These are phyloP conservation scores for Diploptera punctata DNA, from an alignment of 2,888 invertebrate species.

Conservation along the genomic window DNA sequence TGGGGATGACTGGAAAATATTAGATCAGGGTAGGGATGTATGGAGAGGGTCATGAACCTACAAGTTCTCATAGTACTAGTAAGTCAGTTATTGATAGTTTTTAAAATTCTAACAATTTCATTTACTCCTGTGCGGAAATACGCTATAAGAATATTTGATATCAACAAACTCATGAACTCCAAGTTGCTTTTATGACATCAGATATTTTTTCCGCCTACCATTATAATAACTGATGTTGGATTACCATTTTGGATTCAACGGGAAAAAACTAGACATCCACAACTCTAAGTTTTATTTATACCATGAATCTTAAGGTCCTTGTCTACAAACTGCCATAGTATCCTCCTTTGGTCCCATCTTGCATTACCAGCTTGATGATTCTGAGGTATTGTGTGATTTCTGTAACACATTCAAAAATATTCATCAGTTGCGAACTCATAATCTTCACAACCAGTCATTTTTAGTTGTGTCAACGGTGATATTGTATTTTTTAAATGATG, in stretches of 20 bases:
- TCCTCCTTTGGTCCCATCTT: constrained; percentile 84
- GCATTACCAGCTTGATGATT: constrained; percentile 79
- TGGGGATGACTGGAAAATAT: too few relatives aligned
- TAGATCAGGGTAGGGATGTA: too few relatives aligned
- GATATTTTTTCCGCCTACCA: constrained; percentile 49
- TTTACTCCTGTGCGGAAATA: too few relatives aligned
- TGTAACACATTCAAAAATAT: constrained; percentile 71
- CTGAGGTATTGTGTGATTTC: constrained; percentile 75
- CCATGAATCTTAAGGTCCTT: constrained; percentile 55
- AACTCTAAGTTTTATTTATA: constrained; percentile 52
- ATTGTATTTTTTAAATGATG: not conserved
- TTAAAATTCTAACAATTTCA: too few relatives aligned
- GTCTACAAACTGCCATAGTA: constrained; percentile 83
- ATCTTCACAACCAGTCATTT: constrained; percentile 47
- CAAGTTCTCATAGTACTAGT: too few relatives aligned
- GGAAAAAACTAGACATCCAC: constrained; percentile 56
- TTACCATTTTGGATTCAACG: constrained; percentile 53
- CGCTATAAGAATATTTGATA: too few relatives aligned
- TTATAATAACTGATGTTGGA: constrained; percentile 47
- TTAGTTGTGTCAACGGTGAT: not conserved
- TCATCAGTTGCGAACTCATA: constrained; percentile 61
- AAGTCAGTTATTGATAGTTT: too few relatives aligned
- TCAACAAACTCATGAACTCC: too few relatives aligned
- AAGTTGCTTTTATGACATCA: constrained; percentile 44
- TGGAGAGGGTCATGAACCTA: too few relatives aligned